A percentile compares a stretch with the other conserved stretches of the same genome.
Conservation (phyloP, 1,140 invertebrate species). For the Thaumetopoea pityocampa region DNA sequence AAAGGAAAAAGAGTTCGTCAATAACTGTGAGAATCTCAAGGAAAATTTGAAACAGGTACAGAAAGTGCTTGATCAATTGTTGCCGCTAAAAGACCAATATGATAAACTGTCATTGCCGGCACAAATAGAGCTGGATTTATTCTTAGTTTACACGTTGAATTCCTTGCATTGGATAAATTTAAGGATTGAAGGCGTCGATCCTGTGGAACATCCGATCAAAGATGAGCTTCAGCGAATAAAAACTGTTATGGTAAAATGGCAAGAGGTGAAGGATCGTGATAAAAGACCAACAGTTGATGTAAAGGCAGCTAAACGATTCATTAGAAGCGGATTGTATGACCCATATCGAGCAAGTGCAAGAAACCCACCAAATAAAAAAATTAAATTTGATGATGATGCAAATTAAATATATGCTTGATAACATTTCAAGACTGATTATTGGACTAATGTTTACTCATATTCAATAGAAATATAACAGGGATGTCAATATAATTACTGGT, state of each 20-base stretch:
- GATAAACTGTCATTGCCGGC: constrained; percentile 73
- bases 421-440: constrained; percentile 31
- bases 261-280: constrained; percentile 76
- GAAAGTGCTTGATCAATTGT: constrained; percentile 60
- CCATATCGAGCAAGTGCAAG: constrained; percentile 37
- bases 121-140: constrained; percentile 79
- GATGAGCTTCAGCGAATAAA: constrained; percentile 77
- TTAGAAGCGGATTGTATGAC: constrained; percentile 77
- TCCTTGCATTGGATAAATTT: constrained; percentile 79
- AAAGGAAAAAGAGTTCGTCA: constrained; percentile 61
- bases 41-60: constrained; percentile 72
- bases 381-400: constrained; percentile 43
- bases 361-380: constrained; percentile 57
- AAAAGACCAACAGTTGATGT: constrained; percentile 76
- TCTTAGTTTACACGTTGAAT: constrained; percentile 76
- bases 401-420: constrained; percentile 21
- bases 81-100: constrained; percentile 62
- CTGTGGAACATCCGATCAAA: constrained; percentile 75
- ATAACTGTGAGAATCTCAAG: constrained; percentile 71
- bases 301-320: constrained; percentile 76
- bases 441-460: constrained; percentile 1
- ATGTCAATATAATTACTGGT: too few relatives aligned
- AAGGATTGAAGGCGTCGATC: constrained; percentile 76
- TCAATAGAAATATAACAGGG: too few relatives aligned
- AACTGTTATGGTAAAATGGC: constrained; percentile 77